Conservation (phyloP, 2,888 invertebrate genomes). For the Geotrupes spiniger region DNA sequence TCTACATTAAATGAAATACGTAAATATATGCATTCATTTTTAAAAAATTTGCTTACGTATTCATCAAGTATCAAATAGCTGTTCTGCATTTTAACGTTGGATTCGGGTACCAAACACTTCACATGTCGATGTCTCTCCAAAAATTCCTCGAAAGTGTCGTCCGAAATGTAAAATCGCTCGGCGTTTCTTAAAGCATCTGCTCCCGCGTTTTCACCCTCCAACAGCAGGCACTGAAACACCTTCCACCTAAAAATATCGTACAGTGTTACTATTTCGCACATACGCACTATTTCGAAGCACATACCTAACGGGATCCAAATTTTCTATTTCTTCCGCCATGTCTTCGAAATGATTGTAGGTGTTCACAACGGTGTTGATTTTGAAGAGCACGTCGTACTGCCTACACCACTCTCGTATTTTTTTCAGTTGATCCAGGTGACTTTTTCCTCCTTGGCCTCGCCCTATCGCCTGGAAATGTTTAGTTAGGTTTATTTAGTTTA, state of each 20-base stretch:
- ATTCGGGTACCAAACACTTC: constrained; percentile 51
- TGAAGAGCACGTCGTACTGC: constrained; percentile 51
- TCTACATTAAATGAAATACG: constrained; percentile 37
- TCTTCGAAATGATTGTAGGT: constrained; percentile 52
- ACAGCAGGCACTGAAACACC: constrained; percentile 54
- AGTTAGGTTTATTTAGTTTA: neutral
- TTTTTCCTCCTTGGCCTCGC: constrained; percentile 45
- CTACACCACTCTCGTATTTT: constrained; percentile 49
- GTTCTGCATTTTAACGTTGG: constrained; percentile 53
- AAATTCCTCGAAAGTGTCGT: constrained; percentile 49
- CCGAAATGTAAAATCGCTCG: constrained; percentile 48
- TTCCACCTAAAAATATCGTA: constrained; percentile 40
- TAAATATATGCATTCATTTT: neutral
- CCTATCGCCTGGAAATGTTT: constrained; percentile 45
- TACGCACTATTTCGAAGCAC: too few species aligned
- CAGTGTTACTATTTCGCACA: neutral
- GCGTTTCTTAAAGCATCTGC: constrained; percentile 49
- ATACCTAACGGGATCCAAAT: constrained; percentile 50
- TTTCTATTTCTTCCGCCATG: constrained; percentile 47
- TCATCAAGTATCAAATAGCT: constrained; percentile 55
- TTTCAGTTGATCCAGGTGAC: constrained; percentile 48
- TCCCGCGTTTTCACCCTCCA: constrained; percentile 54
- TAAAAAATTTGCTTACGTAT: constrained; percentile 42
- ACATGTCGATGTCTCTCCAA: constrained; percentile 48
- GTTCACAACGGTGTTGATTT: constrained; percentile 56